phyloP scores from a whole-genome alignment of 2,888 invertebrate species.

The Deilephila porcellus region DNA sequence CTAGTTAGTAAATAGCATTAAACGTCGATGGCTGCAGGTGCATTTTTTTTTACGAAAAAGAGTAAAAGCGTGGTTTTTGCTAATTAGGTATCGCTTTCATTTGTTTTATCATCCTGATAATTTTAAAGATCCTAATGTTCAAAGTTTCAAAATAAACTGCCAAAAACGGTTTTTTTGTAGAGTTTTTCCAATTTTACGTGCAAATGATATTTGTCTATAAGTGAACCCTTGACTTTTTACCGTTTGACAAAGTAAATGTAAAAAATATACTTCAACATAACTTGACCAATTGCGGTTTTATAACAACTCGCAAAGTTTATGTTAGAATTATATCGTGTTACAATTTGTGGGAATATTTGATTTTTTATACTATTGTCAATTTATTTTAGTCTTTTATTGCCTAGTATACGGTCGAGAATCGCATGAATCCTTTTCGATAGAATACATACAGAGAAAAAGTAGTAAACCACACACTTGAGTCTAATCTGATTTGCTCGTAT shows the following conservation, averaged over 20 bases:
- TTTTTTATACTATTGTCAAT: not conserved
- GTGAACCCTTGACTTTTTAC: not conserved
- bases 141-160: too few relatives aligned
- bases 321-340: not conserved
- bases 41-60: too few relatives aligned
- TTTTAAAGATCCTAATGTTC: too few relatives aligned
- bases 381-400: not conserved
- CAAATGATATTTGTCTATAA: not conserved
- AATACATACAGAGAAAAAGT: not conserved
- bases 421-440: not conserved
- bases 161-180: not conserved
- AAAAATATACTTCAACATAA: not conserved
- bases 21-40: too few relatives aligned
- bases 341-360: not conserved
- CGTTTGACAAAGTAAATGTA: not conserved
- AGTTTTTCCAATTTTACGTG: not conserved
- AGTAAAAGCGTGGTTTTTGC: too few relatives aligned
- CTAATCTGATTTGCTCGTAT: slow-evolving; percentile 20
- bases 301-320: not conserved
- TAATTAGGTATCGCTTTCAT: too few relatives aligned
- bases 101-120: too few relatives aligned
- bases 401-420: not conserved
- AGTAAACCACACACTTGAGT: slow-evolving; percentile 7
- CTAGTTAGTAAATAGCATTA: too few relatives aligned
- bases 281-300: slow-evolving; percentile 8